Evolutionary conservation across 2,113 vertebrate genomes (phyloP), one percentile per base, ranked within the genome.

Genomic region (Butorides virescens): DNA sequence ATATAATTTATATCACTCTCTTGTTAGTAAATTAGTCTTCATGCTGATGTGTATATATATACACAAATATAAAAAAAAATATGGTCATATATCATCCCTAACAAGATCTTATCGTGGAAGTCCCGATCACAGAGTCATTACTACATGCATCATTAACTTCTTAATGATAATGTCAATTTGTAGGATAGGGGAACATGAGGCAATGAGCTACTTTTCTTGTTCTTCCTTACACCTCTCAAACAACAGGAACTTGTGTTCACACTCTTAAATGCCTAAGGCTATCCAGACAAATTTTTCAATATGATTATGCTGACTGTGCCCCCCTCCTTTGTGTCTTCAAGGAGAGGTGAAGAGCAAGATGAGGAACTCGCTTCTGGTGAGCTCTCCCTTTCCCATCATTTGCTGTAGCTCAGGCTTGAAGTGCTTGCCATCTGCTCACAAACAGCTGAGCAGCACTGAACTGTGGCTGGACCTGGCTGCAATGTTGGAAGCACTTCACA

Each of bases 401-500:
- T 59, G 46, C 53, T 77, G 39, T 20, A 83, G 32, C 15, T 59
- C 29, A 58, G 71, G 61, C 36, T 70, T 52, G 42, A 78, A 34
- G n/a, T 56, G 25, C 36, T 84, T 65, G 15, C 53, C 49, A 32
- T 68, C n/a, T 71, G 85, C 46, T 52, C 67, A 65, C 46, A n/a
- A 73, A 52, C 23, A 76, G 30, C n/a, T 76, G 53, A 66, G 63
- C 80, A 82, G 39, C 63, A 86, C 3, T 6, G 37, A 92, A 27
- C 8, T 52, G 23, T 13, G 53, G 61, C 58, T 30, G 25, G 61
- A 55, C 56, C 0, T 0, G 63, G 50, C 46, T 74, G 68, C 4
- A 10, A 32, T 8, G 34, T 42, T 59, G 2, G 4, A 86, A 86
- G 62, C 22, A 46, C 14, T 22, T 53, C 37, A 23, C 23, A 37